Evolutionary conservation across 2,113 vertebrate genomes (phyloP).

Genomic region (Laticauda colubrina): DNA sequence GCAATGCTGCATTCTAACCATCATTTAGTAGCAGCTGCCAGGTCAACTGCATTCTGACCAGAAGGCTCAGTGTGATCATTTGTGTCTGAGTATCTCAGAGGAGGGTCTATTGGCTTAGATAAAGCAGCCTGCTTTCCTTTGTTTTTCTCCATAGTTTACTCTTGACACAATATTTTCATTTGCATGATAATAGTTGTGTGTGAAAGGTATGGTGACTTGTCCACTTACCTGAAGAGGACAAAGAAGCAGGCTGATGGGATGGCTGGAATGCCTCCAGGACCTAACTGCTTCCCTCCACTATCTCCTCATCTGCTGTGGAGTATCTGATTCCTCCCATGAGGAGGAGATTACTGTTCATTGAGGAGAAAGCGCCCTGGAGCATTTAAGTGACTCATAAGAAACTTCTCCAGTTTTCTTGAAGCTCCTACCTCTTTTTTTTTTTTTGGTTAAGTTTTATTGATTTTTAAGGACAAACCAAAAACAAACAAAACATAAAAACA

Average conservation of each 20-base stretch:
- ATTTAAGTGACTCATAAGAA: background rate
- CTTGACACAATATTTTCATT: background rate
- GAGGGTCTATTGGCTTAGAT: background rate
- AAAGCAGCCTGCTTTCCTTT: background rate
- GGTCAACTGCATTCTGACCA: background rate
- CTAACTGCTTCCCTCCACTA: background rate
- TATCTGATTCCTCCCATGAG: background rate
- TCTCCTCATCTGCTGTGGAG: background rate
- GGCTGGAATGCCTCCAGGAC: background rate
- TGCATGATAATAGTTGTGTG: background rate
- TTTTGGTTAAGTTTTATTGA: too few species aligned
- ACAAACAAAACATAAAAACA: too few species aligned
- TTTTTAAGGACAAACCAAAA: too few species aligned
- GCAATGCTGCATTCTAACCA: too few species aligned
- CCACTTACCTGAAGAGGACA: background rate
- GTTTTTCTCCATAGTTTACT: background rate
- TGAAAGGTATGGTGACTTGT: background rate
- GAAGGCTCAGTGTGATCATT: background rate
- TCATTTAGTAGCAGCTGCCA: background rate
- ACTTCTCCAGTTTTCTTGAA: background rate
- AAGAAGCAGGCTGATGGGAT: background rate
- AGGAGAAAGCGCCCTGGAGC: background rate
- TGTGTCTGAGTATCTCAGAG: background rate
- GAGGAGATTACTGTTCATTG: background rate
- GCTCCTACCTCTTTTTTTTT: background rate